Conservation (phyloP, 1,140 invertebrate genomes). For the Coenobita brevimanus region DNA sequence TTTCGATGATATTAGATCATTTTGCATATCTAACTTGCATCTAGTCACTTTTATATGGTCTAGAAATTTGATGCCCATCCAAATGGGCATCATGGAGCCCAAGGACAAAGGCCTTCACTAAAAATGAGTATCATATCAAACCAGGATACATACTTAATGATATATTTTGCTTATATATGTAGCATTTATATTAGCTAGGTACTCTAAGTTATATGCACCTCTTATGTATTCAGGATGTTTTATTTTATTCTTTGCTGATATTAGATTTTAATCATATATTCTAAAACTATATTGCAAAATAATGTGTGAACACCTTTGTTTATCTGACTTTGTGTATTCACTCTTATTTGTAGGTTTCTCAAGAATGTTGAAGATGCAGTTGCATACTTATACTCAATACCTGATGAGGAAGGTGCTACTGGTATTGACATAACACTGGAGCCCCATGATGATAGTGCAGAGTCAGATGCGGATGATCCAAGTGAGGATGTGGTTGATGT, state of each 20-base stretch:
- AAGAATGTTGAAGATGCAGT: slow-evolving; percentile 17
- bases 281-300: not conserved
- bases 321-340: too few relatives aligned
- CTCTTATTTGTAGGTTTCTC: not conserved
- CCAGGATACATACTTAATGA: not conserved
- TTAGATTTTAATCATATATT: not conserved
- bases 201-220: too few relatives aligned
- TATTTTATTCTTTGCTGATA: not conserved
- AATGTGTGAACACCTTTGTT: not conserved
- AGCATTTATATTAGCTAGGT: too few relatives aligned
- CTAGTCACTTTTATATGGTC: not conserved
- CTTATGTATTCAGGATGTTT: too few relatives aligned
- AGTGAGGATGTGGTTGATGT: too few relatives aligned
- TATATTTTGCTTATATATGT: not conserved
- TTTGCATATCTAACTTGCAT: not conserved
- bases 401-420: slow-evolving; percentile 17
- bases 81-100: slow-evolving; percentile 7
- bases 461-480: too few relatives aligned
- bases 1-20: too few relatives aligned
- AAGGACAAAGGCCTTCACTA: too few relatives aligned
- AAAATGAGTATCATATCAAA: not conserved
- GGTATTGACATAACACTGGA: slow-evolving; percentile 17
- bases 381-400: not conserved
- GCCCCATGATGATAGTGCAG: not conserved
- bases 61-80: slow-evolving; percentile 1